phyloP scores from a whole-genome alignment of 2,113 vertebrate species.

The Oryzias melastigma region DNA sequence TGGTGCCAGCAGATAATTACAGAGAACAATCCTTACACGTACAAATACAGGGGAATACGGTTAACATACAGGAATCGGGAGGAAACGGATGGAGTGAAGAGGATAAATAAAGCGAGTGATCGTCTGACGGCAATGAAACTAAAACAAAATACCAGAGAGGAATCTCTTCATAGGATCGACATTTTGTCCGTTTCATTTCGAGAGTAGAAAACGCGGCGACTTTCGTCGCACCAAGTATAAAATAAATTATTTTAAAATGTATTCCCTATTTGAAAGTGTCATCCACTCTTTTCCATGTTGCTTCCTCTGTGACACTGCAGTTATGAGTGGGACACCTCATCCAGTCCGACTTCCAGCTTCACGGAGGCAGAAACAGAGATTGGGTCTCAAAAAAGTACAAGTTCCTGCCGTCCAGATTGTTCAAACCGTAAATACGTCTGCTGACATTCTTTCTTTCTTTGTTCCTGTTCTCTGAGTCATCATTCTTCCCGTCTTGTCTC shows the following conservation, averaged over 20 bases:
- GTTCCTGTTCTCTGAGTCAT: conserved; percentile 6
- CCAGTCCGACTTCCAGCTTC: conserved; percentile 20
- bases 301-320: conserved; percentile 21
- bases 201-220: conserved; percentile 45
- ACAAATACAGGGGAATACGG: conserved; percentile 38
- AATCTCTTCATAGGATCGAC: conserved; percentile 1
- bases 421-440: conserved; percentile 11
- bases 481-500: conserved; percentile 7
- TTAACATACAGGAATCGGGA: conserved; percentile 26
- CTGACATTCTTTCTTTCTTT: conserved; percentile 2
- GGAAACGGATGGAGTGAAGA: conserved; percentile 34
- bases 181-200: conserved; percentile 2
- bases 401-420: conserved; percentile 13
- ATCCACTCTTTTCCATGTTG: conserved; percentile 22
- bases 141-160: conserved; percentile 12
- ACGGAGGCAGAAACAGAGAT: conserved; percentile 22
- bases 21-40: conserved; percentile 32
- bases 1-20: conserved; percentile 11
- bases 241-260: conserved; percentile 74
- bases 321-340: conserved; percentile 9
- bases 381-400: not conserved
- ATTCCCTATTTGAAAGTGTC: conserved; percentile 45
- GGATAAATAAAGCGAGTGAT: conserved; percentile 31
- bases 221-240: conserved; percentile 50
- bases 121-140: conserved; percentile 11